phyloP scores from a whole-genome alignment of 2,797 vertebrate species.

The Cichlasoma orientale region DNA sequence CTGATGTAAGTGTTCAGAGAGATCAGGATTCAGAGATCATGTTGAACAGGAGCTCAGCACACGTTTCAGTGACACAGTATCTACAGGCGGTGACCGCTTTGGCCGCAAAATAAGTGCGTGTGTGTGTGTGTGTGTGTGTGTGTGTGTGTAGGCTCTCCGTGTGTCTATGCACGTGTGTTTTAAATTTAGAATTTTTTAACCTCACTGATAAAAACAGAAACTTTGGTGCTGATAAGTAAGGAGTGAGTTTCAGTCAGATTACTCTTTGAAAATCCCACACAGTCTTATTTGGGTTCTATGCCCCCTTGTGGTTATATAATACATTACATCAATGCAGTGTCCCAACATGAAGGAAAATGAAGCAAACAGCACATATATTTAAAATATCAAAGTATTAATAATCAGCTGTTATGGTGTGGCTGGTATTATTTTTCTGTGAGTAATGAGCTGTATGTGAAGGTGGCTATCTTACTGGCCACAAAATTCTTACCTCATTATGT shows the following conservation, averaged over 20 bases:
- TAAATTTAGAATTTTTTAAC: neutral
- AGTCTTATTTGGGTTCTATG: slow-evolving; percentile 12
- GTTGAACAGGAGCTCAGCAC: slow-evolving; percentile 44
- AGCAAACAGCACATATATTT: neutral
- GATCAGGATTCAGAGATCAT: slow-evolving; percentile 42
- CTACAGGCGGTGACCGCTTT: slow-evolving; percentile 26
- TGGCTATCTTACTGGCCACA: neutral
- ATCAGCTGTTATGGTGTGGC: neutral
- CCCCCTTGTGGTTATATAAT: slow-evolving; percentile 60
- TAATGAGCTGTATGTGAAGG: neutral
- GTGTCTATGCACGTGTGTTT: neutral
- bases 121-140: neutral
- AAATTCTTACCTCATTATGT: slow-evolving; percentile 65
- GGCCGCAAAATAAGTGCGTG: slow-evolving; percentile 1
- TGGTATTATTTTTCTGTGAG: neutral
- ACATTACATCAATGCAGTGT: slow-evolving; percentile 26
- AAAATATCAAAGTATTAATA: neutral
- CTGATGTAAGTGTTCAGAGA: slow-evolving; percentile 7
- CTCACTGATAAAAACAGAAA: slow-evolving; percentile 3
- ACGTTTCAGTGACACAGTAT: slow-evolving; percentile 61
- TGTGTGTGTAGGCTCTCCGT: neutral
- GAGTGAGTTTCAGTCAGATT: neutral
- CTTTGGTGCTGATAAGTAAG: slow-evolving; percentile 1
- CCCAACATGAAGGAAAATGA: neutral
- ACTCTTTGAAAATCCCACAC: neutral